Evolutionary conservation across 2,888 invertebrate genomes (phyloP), one percentile per base, ranked within the genome.

Genomic region (Diarsia mendica): DNA sequence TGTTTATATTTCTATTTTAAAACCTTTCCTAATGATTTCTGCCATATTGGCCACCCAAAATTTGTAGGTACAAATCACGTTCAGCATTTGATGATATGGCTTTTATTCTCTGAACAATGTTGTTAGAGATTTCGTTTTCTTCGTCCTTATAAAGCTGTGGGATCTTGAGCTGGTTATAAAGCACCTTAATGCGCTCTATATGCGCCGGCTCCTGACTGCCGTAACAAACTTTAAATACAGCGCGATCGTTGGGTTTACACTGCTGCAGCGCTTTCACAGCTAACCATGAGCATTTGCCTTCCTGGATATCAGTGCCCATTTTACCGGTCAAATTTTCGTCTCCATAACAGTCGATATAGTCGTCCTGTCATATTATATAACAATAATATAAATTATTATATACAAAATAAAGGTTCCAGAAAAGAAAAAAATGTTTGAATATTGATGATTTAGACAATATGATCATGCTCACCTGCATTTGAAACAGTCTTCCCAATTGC

Each of bases 281-380:
- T 55, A 99, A 95, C 99, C 99, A 99, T 0, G 98, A 97, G 93
- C 99, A 99, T 94, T 99, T 99, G 61, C 99, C 99, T 89, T 99
- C 98, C 91, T 98, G 97, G 85, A 99, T 99, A 90, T 99, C 99
- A 0, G 97, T 98, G 8, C 99, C 98, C 23, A 97, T 94, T 96
- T 99, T 99, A 0, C 99, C 99, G 0, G 98, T 99, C 0, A 98
- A 94, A 2, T 96, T 96, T 51, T 98, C 97, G 89, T 98, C 97
- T 0, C 99, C 99, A 93, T 98, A 99, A 89, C 98, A 98, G 91
- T 99, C 99, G 63, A 99, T 95, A 93, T 97, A 99, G 93, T 99
- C 99, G 92, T 99, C 98, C 97, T 98, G 94, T 48, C 49, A 77
- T 58, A n/a, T n/a, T n/a, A n/a, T n/a, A 39, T 53, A 48, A 53